Base-by-base conservation (phyloP, 2,113 vertebrate species). In the Haplotaxodon microlepis region DNA sequence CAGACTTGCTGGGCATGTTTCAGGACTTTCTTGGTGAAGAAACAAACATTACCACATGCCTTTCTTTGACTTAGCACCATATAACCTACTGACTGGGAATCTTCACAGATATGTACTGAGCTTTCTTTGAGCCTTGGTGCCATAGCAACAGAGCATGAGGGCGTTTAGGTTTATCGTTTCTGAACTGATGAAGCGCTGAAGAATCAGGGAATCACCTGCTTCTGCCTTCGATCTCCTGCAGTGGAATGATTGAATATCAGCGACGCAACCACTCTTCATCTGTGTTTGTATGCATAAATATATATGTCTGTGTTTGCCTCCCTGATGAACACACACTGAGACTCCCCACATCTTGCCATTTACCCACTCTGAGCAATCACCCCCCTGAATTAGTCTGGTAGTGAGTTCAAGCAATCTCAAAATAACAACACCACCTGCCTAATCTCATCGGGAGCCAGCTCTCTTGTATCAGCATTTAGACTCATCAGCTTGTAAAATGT, bases 111-210 rank as follows among this genome's bases (percentile, higher is more conserved):
- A 59, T 82, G 42, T 29, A 42, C 31, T 27, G 61, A 42, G 45
- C 51, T 88, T 85, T 84, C 85, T 54, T 85, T 90, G 40, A 56
- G 57, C 80, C 90, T 54, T 86, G 93, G 82, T 93, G 83, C 85
- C 94, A 93, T 93, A 90, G 93, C 94, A 94, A 94, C 93, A 91
- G 87, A 86, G 82, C 57, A 54, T 21, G 31, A 85, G 78, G 27
- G 51, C 31, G 50, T 36, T 59, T 83, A 50, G 88, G 38, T 84
- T 78, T 66, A 36, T 88, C 57, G 29, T 85, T 66, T 81, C 59
- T 24, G 27, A 59, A 34, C 71, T 80, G 83, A 81, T 59, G 61
- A 82, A 83, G 81, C 8, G 9, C 29, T 13, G 45, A 56, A 51
- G 29, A 50, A 13, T 34, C 24, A 6, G 24, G 85, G 38, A 84